A percentile compares a stretch with the other conserved stretches of the same genome.
phyloP scores from a whole-genome alignment of 2,888 invertebrate genomes.

The Acronicta alni region DNA sequence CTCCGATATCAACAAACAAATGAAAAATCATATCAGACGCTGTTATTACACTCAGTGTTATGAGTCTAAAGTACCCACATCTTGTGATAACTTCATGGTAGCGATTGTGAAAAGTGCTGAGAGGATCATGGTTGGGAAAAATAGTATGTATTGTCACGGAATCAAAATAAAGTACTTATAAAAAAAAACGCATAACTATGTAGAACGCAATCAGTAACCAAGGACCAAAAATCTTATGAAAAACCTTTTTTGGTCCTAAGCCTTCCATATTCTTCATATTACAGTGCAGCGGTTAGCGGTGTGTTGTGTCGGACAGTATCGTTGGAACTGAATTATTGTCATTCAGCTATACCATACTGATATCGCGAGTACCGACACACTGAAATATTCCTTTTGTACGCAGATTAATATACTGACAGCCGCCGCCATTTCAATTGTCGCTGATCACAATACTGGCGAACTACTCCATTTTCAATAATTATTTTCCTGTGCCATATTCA shows the following conservation, averaged over 20 bases:
- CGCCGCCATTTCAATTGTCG: not conserved
- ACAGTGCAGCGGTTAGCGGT: slow-evolving; percentile 13
- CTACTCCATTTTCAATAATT: slow-evolving; percentile 5
- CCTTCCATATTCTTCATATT: slow-evolving; percentile 31
- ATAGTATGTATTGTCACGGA: not conserved
- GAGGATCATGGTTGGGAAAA: not conserved
- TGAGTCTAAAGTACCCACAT: slow-evolving; percentile 6
- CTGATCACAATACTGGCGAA: slow-evolving; percentile 12
- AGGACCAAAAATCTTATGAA: not conserved
- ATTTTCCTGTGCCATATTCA: slow-evolving; percentile 10
- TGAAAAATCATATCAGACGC: slow-evolving; percentile 23
- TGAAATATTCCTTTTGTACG: slow-evolving; percentile 48
- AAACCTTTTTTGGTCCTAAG: not conserved
- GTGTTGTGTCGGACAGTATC: slow-evolving; percentile 47
- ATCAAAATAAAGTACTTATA: too few species aligned
- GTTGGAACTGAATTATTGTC: slow-evolving; percentile 58
- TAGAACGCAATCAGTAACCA: not conserved
- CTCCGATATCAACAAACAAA: slow-evolving; percentile 41
- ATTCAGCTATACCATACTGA: slow-evolving; percentile 42
- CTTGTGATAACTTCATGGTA: not conserved
- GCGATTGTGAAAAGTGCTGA: not conserved
- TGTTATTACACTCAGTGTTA: slow-evolving; percentile 5
- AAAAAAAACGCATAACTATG: too few species aligned
- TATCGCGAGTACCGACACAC: slow-evolving; percentile 13
- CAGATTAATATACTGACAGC: slow-evolving; percentile 35